These are phyloP conservation scores for Halichoerus grypus DNA, from an alignment of 2,113 vertebrate genomes.

Conservation along the genomic window DNA sequence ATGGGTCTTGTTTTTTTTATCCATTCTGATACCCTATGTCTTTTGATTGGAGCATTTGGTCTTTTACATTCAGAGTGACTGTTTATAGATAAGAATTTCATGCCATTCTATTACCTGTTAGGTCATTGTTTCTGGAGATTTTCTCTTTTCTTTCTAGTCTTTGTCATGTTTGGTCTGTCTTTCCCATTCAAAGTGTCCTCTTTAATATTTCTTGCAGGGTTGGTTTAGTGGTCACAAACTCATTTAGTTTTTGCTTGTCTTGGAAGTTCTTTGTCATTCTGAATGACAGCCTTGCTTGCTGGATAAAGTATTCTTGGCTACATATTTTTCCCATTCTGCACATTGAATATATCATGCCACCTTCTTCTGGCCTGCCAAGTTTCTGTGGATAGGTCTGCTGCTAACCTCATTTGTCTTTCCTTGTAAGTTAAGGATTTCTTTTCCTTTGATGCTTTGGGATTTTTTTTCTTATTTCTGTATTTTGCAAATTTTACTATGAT, in stretches of 20 bases:
- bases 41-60: background rate
- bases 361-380: background rate
- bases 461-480: background rate
- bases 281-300: background rate
- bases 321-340: background rate
- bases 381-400: background rate
- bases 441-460: background rate
- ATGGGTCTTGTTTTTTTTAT: background rate
- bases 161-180: background rate
- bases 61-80: background rate
- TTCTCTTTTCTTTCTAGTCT: background rate
- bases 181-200: too few species aligned
- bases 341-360: background rate
- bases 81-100: background rate
- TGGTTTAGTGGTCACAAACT: background rate
- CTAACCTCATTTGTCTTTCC: background rate
- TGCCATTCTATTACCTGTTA: background rate
- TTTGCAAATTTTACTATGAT: background rate
- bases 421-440: background rate
- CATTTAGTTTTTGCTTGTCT: background rate
- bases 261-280: background rate
- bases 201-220: background rate
- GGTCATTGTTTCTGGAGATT: background rate
- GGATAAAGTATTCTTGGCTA: background rate
- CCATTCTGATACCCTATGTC: background rate